Conservation (phyloP, 2,888 invertebrate genomes). For the Molanna angustata region DNA sequence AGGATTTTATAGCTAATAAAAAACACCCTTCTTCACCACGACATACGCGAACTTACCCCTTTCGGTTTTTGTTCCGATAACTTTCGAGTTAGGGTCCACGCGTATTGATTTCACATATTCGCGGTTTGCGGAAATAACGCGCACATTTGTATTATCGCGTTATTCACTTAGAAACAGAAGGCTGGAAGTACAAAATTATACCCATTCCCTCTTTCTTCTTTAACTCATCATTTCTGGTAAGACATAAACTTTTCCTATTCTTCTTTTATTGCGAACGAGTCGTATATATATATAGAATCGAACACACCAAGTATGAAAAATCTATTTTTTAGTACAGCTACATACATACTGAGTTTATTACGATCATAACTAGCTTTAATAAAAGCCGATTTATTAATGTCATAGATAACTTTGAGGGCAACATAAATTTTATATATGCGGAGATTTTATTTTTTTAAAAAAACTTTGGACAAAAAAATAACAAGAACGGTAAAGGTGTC, state of each 20-base stretch:
- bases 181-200: no score
- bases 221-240: slow-evolving; percentile 14
- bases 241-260: slow-evolving; percentile 11
- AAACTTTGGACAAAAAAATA: no score
- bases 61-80: slow-evolving; percentile 14
- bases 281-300: slow-evolving; percentile 4
- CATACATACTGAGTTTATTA: no score
- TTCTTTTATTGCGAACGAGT: slow-evolving; percentile 12
- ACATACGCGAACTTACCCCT: slow-evolving; percentile 13
- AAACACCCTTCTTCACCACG: slow-evolving; percentile 23
- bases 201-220: no score
- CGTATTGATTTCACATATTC: slow-evolving; percentile 32
- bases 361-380: no score
- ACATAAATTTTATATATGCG: no score
- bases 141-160: slow-evolving; percentile 20
- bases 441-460: no score
- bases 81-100: slow-evolving; percentile 9
- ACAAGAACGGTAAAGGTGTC: no score
- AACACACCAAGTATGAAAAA: no score
- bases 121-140: slow-evolving; percentile 23
- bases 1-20: slow-evolving; percentile 33
- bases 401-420: no score
- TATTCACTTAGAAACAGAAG: slow-evolving; percentile 17
- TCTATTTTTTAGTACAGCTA: no score
- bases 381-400: no score